Conservation (phyloP, 1,140 invertebrate genomes). For the Drosophila sturtevanti region DNA sequence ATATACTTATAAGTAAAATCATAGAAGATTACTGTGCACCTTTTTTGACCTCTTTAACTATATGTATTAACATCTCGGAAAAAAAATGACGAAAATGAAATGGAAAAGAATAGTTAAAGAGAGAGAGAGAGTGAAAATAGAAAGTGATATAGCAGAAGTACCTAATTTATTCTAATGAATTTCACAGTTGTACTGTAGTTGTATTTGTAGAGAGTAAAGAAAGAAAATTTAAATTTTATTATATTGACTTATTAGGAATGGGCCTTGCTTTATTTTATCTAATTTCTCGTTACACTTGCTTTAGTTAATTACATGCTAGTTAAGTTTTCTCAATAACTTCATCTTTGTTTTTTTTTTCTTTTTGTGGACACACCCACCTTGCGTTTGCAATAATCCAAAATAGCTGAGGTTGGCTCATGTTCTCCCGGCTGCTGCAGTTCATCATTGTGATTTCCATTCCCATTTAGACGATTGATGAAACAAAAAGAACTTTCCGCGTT, state of each 20-base stretch:
- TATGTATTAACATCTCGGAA: too few species aligned
- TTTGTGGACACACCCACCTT: conserved; percentile 83
- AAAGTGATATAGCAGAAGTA: not conserved
- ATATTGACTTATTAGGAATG: not conserved
- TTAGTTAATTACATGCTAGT: not conserved
- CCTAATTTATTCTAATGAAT: not conserved
- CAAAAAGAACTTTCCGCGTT: conserved; percentile 78
- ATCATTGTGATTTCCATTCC: conserved; percentile 84
- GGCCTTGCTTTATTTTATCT: not conserved
- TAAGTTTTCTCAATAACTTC: not conserved
- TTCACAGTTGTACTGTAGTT: not conserved
- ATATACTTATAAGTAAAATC: too few species aligned
- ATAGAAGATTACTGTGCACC: too few species aligned
- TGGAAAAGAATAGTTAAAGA: not conserved
- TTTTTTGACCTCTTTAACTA: too few species aligned
- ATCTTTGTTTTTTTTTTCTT: not conserved
- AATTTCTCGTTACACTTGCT: not conserved
- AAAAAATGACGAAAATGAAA: too few species aligned
- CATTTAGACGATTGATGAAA: conserved; percentile 76
- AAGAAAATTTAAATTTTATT: not conserved
- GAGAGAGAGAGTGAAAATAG: too few species aligned
- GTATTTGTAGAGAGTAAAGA: too few species aligned
- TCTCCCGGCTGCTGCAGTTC: conserved; percentile 86
- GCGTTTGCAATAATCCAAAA: conserved; percentile 90
- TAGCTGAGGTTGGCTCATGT: conserved; percentile 88